Evolutionary conservation across 2,888 invertebrate species (phyloP), one percentile per base, ranked within the genome.

Genomic region (Polyommatus icarus): DNA sequence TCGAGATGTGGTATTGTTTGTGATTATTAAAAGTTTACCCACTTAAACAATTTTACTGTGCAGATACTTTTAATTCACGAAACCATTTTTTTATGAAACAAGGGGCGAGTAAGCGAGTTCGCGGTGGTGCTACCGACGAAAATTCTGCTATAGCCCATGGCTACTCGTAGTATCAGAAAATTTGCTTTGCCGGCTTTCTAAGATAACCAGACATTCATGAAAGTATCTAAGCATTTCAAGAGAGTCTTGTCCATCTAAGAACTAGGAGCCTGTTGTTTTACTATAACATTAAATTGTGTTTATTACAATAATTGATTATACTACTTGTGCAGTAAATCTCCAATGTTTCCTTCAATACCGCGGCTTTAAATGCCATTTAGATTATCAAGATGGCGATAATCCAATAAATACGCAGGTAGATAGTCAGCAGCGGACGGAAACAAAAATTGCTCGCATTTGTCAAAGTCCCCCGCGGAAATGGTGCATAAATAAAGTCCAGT

Each of bases 401-500:
- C 61, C 59, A 61, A 75, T 75, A 75, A 75, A 75, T 61, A 50
- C 72, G 57, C 79, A 81, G 81, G 81, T 80, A 77, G 67, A 78
- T 79, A 79, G 76, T 78, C 76, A 76, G 76, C 71, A 78, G 32
- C 79, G 81, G 80, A 81, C 81, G 89, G 88, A 89, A 88, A 88
- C 89, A 88, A 90, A 91, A 91, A 91, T 91, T 91, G 90, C 88
- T 83, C 85, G 85, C 91, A 90, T 93, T 92, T 91, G 91, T 92
- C 92, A 93, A 92, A 91, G 92, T 91, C 91, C 87, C 86, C 88
- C 82, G 85, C 90, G 92, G 92, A 92, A 92, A 90, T 90, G 89
- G 89, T 87, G 90, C 92, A 92, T 93, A 93, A 92, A 92, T 92
- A 92, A 92, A 88, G 90, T 87, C 89, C 89, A 87, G 90, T 88